These are phyloP conservation scores for Poecilia velifera DNA, from an alignment of 2,797 vertebrate species.

Conservation along the genomic window DNA sequence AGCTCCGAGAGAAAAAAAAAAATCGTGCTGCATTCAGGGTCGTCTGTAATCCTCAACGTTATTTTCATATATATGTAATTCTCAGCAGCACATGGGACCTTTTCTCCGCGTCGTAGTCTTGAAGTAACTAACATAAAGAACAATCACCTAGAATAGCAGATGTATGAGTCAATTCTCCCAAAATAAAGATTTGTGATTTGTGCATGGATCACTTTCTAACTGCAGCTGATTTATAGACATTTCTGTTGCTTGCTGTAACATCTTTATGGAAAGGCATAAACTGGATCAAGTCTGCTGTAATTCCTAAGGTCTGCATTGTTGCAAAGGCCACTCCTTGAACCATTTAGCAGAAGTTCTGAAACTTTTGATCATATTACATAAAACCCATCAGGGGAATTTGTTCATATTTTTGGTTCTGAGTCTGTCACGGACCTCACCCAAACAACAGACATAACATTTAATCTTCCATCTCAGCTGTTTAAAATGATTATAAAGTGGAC, in stretches of 20 bases:
- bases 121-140: neutral
- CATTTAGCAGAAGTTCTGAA: neutral
- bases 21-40: constrained; percentile 48
- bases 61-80: neutral
- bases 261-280: neutral
- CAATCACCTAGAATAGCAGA: neutral
- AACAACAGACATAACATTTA: neutral
- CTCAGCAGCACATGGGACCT: neutral
- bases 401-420: neutral
- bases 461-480: too few relatives aligned
- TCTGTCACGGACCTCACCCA: neutral
- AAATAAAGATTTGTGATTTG: neutral
- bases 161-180: neutral
- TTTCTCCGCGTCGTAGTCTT: neutral
- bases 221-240: neutral
- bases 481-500: neutral
- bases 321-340: neutral
- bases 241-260: neutral
- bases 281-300: neutral
- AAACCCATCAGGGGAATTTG: neutral
- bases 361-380: neutral
- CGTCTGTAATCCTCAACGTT: constrained; percentile 11
- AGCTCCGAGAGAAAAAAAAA: constrained; percentile 15
- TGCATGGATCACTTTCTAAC: neutral
- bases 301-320: neutral